Base-by-base conservation (phyloP, 2,797 vertebrate genomes). In the Sebastes cheni region DNA sequence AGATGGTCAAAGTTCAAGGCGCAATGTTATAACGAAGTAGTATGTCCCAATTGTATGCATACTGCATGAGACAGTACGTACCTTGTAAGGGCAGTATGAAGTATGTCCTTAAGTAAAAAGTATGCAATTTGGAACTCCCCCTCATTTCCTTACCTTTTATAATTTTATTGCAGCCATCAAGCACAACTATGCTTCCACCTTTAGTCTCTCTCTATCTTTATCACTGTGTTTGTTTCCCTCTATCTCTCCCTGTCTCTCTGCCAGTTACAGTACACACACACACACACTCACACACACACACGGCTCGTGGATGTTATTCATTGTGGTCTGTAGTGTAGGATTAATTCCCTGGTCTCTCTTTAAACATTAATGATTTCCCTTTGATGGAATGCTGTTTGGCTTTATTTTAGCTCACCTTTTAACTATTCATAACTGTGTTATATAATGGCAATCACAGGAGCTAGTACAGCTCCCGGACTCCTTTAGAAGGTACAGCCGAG, bases 391-490 rank as follows among this genome's bases (percentile, higher is more conserved):
- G 72, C 25, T 91, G 89, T 93, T 93, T 92, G 81, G 79, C 83
- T 92, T 88, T 83, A 86, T 88, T 94, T 92, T 90, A 91, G 90
- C 75, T 88, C 83, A 86, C 78, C 74, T 88, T 88, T 92, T 89
- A 89, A 90, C 85, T 91, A 92, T 94, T 93, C 83, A 93, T 92
- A 90, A 91, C 86, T 54, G 52, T 66, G 81, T 92, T 93, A 88
- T 79, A 82, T 90, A 91, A 94, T 55, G 54, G 64, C 68, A 86
- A 82, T 85, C 79, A 66, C 76, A 81, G 82, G 64, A 77, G 64
- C 85, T 14, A 5, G 70, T 70, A 36, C 69, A 72, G 79, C 73
- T 39, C 1, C 14, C 8, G 8, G 79, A 69, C 84, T 75, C 84
- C 75, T 61, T 61, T 36, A 84, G 84, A 89, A 81, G 77, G 82